A percentile compares a stretch with the other conserved stretches of the same genome.
Evolutionary conservation across 2,113 vertebrate species (phyloP).

Genomic region (Scartelaos histophorus): DNA sequence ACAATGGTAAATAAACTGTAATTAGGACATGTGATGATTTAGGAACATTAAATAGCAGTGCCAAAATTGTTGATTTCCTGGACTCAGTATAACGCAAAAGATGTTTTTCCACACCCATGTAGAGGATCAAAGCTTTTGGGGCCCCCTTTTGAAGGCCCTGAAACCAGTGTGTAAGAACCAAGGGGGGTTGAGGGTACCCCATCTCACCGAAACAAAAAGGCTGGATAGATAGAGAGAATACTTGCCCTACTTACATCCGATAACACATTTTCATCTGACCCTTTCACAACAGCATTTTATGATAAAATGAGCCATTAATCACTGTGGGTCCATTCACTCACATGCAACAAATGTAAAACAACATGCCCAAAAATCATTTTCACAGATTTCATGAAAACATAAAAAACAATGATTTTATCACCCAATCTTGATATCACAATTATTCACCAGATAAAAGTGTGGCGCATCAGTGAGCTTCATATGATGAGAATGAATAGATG

Average conservation of each 20-base stretch:
- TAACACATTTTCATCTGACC: slow-evolving; percentile 70
- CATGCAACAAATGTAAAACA: too few species aligned
- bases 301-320: neutral
- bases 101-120: slow-evolving; percentile 82
- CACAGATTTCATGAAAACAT: too few species aligned
- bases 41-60: slow-evolving; percentile 64
- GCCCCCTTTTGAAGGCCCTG: slow-evolving; percentile 94
- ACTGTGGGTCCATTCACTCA: too few species aligned
- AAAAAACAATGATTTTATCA: neutral
- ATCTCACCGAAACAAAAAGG: slow-evolving; percentile 72
- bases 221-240: slow-evolving; percentile 59
- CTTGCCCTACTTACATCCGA: slow-evolving; percentile 70
- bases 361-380: too few species aligned
- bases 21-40: slow-evolving; percentile 70
- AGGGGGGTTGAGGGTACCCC: slow-evolving; percentile 68
- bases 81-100: slow-evolving; percentile 74
- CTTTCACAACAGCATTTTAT: slow-evolving; percentile 57
- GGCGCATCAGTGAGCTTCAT: neutral
- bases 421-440: neutral
- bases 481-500: neutral
- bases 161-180: slow-evolving; percentile 85
- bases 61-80: slow-evolving; percentile 70
- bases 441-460: too few species aligned
- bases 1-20: slow-evolving; percentile 71
- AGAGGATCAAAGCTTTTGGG: slow-evolving; percentile 93